phyloP scores from a whole-genome alignment of 2,797 vertebrate species.

The Euthynnus affinis region DNA sequence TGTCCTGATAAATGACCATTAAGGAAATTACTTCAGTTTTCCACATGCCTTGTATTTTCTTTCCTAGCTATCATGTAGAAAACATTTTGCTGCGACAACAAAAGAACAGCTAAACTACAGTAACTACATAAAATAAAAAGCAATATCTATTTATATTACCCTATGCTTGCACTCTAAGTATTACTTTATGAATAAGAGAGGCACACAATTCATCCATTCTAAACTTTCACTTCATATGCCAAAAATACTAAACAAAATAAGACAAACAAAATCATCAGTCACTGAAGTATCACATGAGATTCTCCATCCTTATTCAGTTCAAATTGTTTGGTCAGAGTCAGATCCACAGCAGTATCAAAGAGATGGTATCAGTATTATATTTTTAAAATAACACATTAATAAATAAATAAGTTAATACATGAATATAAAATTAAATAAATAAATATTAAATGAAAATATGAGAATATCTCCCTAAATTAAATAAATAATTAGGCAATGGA shows the following conservation, averaged over 20 bases:
- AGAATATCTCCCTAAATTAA: no score
- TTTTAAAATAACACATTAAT: no score
- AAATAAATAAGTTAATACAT: no score
- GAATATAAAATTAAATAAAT: no score
- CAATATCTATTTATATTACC: neutral
- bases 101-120: neutral
- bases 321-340: neutral
- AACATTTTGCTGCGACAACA: neutral
- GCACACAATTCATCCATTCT: neutral
- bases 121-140: neutral
- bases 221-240: neutral
- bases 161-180: neutral
- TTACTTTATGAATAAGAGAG: conserved; percentile 15
- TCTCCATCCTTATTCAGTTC: conserved; percentile 12
- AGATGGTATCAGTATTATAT: no score
- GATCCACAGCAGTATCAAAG: no score
- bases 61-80: no score
- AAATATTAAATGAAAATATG: no score
- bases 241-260: neutral
- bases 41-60: no score
- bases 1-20: neutral
- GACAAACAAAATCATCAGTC: neutral
- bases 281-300: neutral
- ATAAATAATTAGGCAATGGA: no score
- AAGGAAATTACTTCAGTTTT: no score